Evolutionary conservation across 2,888 invertebrate species (phyloP).

Genomic region (Andrena hattorfiana): DNA sequence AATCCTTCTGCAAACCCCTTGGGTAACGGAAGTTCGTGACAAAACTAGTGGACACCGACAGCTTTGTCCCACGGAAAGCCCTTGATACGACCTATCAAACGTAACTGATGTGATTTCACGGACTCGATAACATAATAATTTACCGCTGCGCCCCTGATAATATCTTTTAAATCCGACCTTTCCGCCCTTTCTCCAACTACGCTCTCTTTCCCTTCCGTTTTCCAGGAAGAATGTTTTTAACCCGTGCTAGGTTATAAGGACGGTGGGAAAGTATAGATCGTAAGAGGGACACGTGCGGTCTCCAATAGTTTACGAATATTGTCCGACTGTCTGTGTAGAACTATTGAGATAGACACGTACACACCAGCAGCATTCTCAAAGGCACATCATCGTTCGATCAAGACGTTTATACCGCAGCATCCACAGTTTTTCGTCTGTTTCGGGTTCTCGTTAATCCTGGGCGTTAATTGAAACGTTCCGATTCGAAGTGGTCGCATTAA

Average conservation of each 20-base stretch:
- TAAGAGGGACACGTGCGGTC: no score
- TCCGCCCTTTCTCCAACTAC: background rate
- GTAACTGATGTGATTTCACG: conserved; percentile 41
- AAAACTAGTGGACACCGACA: conserved; percentile 60
- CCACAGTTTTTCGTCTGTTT: background rate
- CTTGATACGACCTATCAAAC: conserved; percentile 47
- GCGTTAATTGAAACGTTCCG: conserved; percentile 46
- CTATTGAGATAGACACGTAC: no score
- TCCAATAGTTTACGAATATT: no score
- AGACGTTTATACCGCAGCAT: background rate
- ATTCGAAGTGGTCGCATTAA: conserved; percentile 41
- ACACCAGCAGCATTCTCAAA: no score
- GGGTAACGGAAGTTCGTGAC: conserved; percentile 58
- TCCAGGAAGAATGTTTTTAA: background rate
- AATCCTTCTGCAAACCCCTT: conserved; percentile 66
- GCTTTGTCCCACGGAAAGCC: conserved; percentile 51
- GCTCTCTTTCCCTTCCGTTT: no score
- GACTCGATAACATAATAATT: conserved; percentile 24
- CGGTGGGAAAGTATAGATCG: no score
- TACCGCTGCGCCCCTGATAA: background rate
- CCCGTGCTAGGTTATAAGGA: no score
- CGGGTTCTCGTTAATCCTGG: conserved; percentile 6
- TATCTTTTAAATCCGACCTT: background rate
- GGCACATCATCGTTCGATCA: background rate
- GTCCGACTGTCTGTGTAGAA: no score